Base-by-base conservation (phyloP, 2,113 vertebrate species). In the Bucco capensis region DNA sequence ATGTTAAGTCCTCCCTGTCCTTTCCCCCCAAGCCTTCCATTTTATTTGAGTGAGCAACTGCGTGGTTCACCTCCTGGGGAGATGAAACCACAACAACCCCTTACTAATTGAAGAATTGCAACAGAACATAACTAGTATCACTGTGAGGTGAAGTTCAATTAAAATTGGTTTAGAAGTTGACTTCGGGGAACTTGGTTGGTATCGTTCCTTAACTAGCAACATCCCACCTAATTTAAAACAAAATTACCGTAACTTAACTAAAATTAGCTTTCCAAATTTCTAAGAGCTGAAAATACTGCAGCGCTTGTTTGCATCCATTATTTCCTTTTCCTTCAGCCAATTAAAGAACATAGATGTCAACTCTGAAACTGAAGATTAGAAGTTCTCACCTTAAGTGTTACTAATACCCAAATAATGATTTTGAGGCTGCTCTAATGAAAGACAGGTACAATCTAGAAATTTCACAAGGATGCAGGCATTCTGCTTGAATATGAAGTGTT, bases 151-250 rank as follows among this genome's bases (percentile, higher is more conserved):
- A 46, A 19, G 15, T 56, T 73, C 42, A 47, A 31, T 27, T 42
- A 27, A 79, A 81, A 67, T 19, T 11, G 54, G 6, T 31, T 22
- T 42, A 50, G 10, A 70, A 88, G 23, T 5, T 46, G 33, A 54
- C 42, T 78, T 6, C 5, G 24, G 19, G 19, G 16, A 92, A 80
- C 8, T 61, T 65, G 66, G 33, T n/a, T 5, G 4, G 14, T 1
- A 0, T 27, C 61, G 5, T 73, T 76, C 53, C 15, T 33, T 35
- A 30, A 80, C 15, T 42, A 6, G 11, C 1, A 1, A 72, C 13
- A 57, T 1, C 9, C 7, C 46, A 85, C 37, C 9, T 57, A 44
- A 64, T 38, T 71, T 42, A 47, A 72, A 87, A 56, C 14, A 62
- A 77, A 86, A 88, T 24, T 33, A 61, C 24, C 16, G 8, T 14